Conservation (phyloP, 37 sponge, comb jelly and placozoan genomes). For the Ephydatia muelleri region DNA sequence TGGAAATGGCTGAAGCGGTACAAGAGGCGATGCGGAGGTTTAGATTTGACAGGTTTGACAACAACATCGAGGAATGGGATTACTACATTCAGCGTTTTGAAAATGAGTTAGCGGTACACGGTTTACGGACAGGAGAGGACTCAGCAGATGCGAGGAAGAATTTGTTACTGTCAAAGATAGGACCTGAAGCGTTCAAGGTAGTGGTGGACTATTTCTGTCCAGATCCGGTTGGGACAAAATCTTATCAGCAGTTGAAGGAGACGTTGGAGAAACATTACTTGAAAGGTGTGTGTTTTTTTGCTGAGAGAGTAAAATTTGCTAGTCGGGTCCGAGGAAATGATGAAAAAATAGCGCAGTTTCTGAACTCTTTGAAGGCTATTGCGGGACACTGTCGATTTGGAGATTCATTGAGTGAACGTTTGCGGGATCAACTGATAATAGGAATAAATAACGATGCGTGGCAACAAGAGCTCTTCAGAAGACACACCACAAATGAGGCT, state of each 20-base stretch:
- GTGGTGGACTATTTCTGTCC: slow-evolving; percentile 1
- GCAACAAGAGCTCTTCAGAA: slow-evolving; percentile 1
- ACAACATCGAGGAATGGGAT: no score
- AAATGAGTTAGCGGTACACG: no score
- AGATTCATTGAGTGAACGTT: neutral
- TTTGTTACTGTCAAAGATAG: no score
- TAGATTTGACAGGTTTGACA: no score
- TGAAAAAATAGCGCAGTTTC: slow-evolving; percentile 1
- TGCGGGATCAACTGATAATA: neutral
- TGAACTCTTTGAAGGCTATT: slow-evolving; percentile 1
- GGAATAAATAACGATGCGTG: neutral
- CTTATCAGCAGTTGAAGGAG: neutral
- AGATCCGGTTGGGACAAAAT: slow-evolving; percentile 1
- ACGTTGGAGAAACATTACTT: neutral
- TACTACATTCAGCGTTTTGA: no score
- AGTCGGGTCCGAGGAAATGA: slow-evolving; percentile 1
- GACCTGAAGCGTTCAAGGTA: no score
- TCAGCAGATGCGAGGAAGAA: no score
- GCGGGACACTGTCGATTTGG: neutral
- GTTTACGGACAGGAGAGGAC: no score
- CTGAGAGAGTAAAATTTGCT: slow-evolving; percentile 1
- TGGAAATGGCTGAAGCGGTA: no score
- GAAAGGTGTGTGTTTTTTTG: neutral
- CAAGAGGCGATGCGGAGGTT: no score
- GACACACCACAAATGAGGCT: slow-evolving; percentile 1